These are phyloP conservation scores for Drosophila rellima DNA, from an alignment of 2,888 invertebrate species.

Conservation along the genomic window DNA sequence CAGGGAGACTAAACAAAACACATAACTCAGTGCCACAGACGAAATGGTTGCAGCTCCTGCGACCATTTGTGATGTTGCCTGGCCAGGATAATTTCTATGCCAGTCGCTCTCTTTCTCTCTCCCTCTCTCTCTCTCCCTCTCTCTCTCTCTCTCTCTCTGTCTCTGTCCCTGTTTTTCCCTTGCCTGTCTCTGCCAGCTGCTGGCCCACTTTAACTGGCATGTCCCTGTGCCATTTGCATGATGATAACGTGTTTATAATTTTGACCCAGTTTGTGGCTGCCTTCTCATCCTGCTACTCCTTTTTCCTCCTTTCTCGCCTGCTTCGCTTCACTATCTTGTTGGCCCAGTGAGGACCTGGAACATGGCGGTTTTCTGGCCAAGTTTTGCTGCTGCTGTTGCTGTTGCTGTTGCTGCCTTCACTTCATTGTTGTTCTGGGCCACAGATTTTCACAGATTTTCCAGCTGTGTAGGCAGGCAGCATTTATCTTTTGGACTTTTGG, in stretches of 20 bases:
- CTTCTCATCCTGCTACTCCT: slow-evolving; percentile 1
- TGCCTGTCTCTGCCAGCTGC: slow-evolving; percentile 1
- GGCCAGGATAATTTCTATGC: slow-evolving; percentile 69
- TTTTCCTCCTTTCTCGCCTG: not conserved
- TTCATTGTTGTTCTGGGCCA: slow-evolving; percentile 38
- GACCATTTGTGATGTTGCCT: slow-evolving; percentile 26
- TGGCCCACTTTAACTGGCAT: slow-evolving; percentile 43
- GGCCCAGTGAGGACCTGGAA: slow-evolving; percentile 21
- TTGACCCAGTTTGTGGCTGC: slow-evolving; percentile 70
- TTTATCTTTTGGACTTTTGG: slow-evolving; percentile 68
- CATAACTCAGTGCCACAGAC: slow-evolving; percentile 55
- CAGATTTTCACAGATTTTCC: slow-evolving; percentile 55
- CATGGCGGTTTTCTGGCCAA: slow-evolving; percentile 31
- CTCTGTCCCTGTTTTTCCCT: slow-evolving; percentile 6
- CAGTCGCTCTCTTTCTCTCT: slow-evolving; percentile 24
- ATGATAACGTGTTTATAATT: slow-evolving; percentile 81
- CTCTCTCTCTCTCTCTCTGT: slow-evolving; percentile 1
- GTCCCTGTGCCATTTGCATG: slow-evolving; percentile 79
- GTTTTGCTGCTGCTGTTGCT: slow-evolving; percentile 12
- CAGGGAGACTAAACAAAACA: slow-evolving; percentile 34
- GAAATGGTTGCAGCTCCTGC: slow-evolving; percentile 35
- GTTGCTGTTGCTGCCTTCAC: slow-evolving; percentile 6
- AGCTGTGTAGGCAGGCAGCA: slow-evolving; percentile 43
- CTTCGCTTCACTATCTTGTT: not conserved
- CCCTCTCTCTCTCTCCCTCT: slow-evolving; percentile 1